phyloP scores from a whole-genome alignment of 2,797 vertebrate genomes.

The Macroramphosus scolopax region DNA sequence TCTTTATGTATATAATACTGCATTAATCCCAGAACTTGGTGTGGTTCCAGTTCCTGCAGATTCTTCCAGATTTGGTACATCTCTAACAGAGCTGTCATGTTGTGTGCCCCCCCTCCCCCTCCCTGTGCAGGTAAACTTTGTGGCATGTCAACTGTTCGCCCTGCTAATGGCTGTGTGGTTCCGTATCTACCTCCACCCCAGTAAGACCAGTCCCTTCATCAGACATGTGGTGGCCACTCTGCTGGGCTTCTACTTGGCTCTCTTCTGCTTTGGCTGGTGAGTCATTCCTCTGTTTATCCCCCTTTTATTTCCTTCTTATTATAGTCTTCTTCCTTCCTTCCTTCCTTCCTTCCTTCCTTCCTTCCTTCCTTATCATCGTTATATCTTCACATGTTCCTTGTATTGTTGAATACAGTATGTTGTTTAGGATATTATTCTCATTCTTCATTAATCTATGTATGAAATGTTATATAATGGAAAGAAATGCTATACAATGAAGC shows the following conservation, averaged over 20 bases:
- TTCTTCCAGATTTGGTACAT: not conserved
- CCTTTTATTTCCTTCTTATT: conserved; percentile 22
- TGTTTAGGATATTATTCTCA: not conserved
- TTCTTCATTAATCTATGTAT: conserved; percentile 6
- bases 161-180: conserved; percentile 95
- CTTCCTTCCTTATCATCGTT: too few species aligned
- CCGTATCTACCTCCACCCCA: conserved; percentile 93
- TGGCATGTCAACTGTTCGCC: conserved; percentile 96
- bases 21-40: too few species aligned
- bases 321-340: too few species aligned
- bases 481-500: conserved; percentile 10
- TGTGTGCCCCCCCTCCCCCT: too few species aligned
- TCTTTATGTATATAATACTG: too few species aligned
- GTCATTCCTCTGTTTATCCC: conserved; percentile 61
- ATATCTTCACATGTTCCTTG: too few species aligned
- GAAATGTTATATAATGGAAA: conserved; percentile 27
- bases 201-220: conserved; percentile 95
- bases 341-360: too few species aligned
- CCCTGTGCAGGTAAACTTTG: conserved; percentile 91
- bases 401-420: not conserved
- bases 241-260: conserved; percentile 95
- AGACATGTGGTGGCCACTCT: conserved; percentile 95
- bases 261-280: conserved; percentile 99
- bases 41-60: not conserved
- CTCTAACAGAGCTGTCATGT: not conserved